Evolutionary conservation across 1,140 invertebrate genomes (phyloP).

Genomic region (Neodiprion pinetum): DNA sequence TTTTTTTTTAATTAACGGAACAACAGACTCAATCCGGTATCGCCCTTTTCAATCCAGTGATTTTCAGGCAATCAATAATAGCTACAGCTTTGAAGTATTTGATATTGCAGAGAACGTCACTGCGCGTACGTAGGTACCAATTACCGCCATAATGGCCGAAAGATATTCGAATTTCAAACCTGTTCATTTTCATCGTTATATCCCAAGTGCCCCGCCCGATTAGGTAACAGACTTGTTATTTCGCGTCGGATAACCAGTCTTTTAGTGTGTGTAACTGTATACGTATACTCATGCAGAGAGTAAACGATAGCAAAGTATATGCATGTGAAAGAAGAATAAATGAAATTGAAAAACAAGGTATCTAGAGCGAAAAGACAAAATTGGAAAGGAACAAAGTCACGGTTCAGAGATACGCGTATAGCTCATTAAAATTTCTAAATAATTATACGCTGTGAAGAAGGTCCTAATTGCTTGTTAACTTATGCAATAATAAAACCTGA

Average conservation of each 20-base stretch:
- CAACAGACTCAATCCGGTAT: neutral
- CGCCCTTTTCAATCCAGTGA: neutral
- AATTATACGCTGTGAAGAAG: neutral
- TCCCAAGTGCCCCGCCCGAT: too few species aligned
- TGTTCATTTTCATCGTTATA: too few species aligned
- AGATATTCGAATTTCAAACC: neutral
- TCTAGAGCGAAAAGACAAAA: too few species aligned
- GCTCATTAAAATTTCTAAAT: neutral
- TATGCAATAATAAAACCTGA: neutral
- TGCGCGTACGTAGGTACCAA: neutral
- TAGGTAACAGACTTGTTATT: too few species aligned
- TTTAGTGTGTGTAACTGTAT: neutral
- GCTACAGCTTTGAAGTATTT: neutral
- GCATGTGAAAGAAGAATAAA: neutral
- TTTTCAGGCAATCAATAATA: neutral
- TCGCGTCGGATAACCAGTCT: too few species aligned
- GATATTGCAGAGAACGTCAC: neutral
- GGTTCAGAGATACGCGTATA: neutral
- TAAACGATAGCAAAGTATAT: neutral
- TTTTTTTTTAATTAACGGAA: neutral
- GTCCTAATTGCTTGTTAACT: slow-evolving; percentile 1
- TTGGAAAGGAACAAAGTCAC: too few species aligned
- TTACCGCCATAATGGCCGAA: neutral
- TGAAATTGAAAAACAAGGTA: too few species aligned
- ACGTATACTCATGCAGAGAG: too few species aligned